Conservation (phyloP, 2,888 invertebrate species). For the Acleris holmiana region DNA sequence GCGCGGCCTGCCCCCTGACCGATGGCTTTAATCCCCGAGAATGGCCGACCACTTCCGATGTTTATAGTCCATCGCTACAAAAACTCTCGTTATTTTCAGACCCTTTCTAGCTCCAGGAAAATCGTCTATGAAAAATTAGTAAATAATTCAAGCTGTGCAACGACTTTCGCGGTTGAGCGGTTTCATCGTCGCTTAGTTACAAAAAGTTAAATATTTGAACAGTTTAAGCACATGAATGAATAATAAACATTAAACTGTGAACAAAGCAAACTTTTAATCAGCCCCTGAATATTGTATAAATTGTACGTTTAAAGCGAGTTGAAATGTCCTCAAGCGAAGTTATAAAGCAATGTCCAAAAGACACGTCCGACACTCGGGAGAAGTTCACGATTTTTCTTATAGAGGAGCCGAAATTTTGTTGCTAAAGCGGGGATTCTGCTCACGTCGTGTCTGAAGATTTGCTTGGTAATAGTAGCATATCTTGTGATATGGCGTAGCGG, state of each 20-base stretch:
- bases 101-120: background rate
- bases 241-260: background rate
- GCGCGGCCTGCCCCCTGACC: constrained; percentile 18
- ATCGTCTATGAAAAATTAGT: background rate
- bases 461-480: constrained; percentile 45
- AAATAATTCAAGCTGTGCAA: background rate
- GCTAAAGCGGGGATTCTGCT: constrained; percentile 39
- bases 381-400: constrained; percentile 16
- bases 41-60: constrained; percentile 2
- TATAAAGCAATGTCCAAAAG: constrained; percentile 11
- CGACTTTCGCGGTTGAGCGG: no score
- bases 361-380: constrained; percentile 16
- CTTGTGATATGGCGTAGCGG: constrained; percentile 42
- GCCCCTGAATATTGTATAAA: background rate
- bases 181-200: no score
- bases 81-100: constrained; percentile 6
- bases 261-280: constrained; percentile 1
- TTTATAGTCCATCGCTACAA: constrained; percentile 4
- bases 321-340: background rate
- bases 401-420: constrained; percentile 13
- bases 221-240: constrained; percentile 1
- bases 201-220: no score
- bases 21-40: constrained; percentile 6
- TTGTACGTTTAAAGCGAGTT: background rate
- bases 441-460: constrained; percentile 41